Evolutionary conservation across 1,140 invertebrate genomes (phyloP), one percentile per base, ranked within the genome.

Genomic region (Palaemon carinicauda): DNA sequence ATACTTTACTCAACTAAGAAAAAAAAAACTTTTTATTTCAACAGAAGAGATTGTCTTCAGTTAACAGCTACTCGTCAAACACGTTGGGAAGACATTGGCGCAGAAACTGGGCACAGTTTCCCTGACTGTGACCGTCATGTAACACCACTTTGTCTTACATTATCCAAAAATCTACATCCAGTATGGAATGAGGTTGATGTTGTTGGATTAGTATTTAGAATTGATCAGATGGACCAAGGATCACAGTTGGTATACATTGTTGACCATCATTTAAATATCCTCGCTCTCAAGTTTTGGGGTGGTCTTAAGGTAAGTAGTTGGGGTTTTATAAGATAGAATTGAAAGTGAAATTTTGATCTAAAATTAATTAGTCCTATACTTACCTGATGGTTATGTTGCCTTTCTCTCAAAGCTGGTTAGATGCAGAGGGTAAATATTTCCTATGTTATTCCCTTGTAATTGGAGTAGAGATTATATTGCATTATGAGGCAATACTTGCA

Each of bases 171-270:
- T 10, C 75, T 85, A 3, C 29, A 69, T 0, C 83, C 83, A 51
- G 17, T 51, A 24, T 85, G 83, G 83, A 33, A 71, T 12, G 83
- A 85, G 54, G 75, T 85, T 31, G 83, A 85, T 79, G 75, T 85
- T 15, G 65, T 24, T 29, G 83, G 83, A 31, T 56, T 85, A 21
- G 83, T 85, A 10, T 31, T 85, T 53, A 85, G 75, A 60, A 41
- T 85, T 24, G 41, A 54, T 14, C 33, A 41, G 53, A 15, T 69
- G n/a, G 29, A 77, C 21, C 21, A 24, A 10, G 56, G 56, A 19
- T 51, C 21, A 19, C 83, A 85, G 27, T 14, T 53, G 15, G 75
- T 85, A 3, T 33, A 85, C 50, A 51, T 85, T 51, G 75, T 85
- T n/a, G 83, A 85, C 52, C 83, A 85, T 27, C 75, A 79, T 24